A percentile compares a stretch with the other conserved stretches of the same genome.
phyloP scores from a whole-genome alignment of 2,113 vertebrate species.

The Rattus norvegicus region DNA sequence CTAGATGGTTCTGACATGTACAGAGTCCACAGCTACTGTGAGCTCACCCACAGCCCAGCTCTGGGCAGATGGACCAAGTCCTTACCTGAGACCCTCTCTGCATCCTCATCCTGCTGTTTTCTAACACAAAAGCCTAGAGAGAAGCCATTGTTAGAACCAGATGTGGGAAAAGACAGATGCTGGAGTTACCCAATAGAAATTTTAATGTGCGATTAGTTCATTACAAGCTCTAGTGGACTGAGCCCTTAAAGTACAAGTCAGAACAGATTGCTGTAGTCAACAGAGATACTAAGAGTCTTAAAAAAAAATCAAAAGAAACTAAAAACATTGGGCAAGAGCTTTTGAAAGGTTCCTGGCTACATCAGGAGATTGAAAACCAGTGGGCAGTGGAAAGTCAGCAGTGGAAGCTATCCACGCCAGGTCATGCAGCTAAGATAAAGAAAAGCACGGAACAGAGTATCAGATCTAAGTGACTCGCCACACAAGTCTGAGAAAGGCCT shows the following conservation, averaged over 20 bases:
- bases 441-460: neutral
- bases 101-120: too few species aligned
- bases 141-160: neutral
- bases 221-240: neutral
- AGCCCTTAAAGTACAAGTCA: neutral
- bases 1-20: neutral
- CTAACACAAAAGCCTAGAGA: neutral
- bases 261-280: neutral
- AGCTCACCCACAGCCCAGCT: rapidly evolving
- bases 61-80: too few species aligned
- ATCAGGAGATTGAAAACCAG: neutral
- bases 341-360: neutral
- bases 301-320: neutral
- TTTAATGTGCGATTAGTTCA: too few species aligned
- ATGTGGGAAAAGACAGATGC: neutral
- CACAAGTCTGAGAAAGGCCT: neutral
- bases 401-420: neutral
- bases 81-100: neutral
- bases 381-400: too few species aligned
- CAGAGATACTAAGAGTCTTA: neutral
- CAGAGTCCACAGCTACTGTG: too few species aligned
- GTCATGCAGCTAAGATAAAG: neutral
- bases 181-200: neutral
- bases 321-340: neutral
- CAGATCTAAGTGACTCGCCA: neutral